Evolutionary conservation across 2,113 vertebrate genomes (phyloP).

Genomic region (Phalacrocorax aristotelis): DNA sequence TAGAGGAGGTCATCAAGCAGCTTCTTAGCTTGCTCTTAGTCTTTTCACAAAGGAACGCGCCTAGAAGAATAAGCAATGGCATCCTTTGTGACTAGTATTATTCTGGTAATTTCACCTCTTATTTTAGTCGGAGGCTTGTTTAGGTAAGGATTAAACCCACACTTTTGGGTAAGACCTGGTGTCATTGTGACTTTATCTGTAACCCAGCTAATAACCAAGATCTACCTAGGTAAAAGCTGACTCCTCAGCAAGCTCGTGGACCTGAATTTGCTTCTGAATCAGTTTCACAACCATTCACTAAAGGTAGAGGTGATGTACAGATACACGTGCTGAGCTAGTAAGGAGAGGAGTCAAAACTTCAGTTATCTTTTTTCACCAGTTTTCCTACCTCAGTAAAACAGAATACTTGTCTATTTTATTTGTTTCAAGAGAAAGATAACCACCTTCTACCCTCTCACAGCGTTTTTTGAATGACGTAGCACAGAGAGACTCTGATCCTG

Average conservation of each 20-base stretch:
- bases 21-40: background rate
- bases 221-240: background rate
- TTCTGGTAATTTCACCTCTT: background rate
- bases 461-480: background rate
- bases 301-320: background rate
- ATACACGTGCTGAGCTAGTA: background rate
- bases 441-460: background rate
- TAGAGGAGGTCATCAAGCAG: background rate
- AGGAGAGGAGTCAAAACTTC: background rate
- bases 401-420: background rate
- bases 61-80: background rate
- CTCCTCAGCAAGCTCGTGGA: background rate
- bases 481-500: background rate
- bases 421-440: background rate
- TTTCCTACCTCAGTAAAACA: background rate
- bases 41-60: background rate
- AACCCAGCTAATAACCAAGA: background rate
- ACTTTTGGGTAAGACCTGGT: background rate
- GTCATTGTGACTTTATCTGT: background rate
- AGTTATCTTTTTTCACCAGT: background rate
- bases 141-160: background rate
- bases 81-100: background rate
- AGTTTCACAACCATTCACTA: background rate
- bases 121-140: background rate
- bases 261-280: background rate